These are phyloP conservation scores for Mustelus asterias DNA, from an alignment of 2,113 vertebrate genomes.

Conservation along the genomic window DNA sequence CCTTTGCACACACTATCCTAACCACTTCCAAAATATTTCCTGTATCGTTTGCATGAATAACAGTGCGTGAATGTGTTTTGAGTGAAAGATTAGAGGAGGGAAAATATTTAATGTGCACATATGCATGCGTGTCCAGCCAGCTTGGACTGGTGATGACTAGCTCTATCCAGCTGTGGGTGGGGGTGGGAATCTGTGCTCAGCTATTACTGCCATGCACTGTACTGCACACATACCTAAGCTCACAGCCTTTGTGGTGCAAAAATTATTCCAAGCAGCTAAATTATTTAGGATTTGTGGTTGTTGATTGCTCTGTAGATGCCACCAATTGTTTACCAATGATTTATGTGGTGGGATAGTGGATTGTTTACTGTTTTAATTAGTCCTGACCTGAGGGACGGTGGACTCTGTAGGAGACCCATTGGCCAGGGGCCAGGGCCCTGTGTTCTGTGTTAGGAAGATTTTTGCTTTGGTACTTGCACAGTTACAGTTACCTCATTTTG, in stretches of 20 bases:
- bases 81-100: conserved; percentile 54
- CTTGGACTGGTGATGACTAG: conserved; percentile 73
- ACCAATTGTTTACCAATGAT: conserved; percentile 89
- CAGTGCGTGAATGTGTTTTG: conserved; percentile 39
- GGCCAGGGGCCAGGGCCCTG: conserved; percentile 79
- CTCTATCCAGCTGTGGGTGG: conserved; percentile 78
- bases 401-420: conserved; percentile 62
- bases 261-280: conserved; percentile 84
- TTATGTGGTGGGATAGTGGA: conserved; percentile 90
- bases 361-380: conserved; percentile 89
- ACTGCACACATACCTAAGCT: conserved; percentile 79
- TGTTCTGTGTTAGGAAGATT: conserved; percentile 91
- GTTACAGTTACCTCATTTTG: conserved; percentile 99
- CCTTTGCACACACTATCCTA: conserved; percentile 56
- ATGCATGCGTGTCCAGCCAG: conserved; percentile 80
- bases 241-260: conserved; percentile 81
- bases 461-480: conserved; percentile 99
- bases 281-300: conserved; percentile 93
- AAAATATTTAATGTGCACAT: conserved; percentile 84
- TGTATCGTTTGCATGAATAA: conserved; percentile 67
- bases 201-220: conserved; percentile 98
- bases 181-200: conserved; percentile 81
- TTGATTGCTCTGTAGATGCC: conserved; percentile 90
- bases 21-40: conserved; percentile 62
- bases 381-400: conserved; percentile 72